Percentiles rank a stretch among this genome's conserved stretches.
phyloP scores from a whole-genome alignment of 2,113 vertebrate species.

The Leptodactylus fuscus region DNA sequence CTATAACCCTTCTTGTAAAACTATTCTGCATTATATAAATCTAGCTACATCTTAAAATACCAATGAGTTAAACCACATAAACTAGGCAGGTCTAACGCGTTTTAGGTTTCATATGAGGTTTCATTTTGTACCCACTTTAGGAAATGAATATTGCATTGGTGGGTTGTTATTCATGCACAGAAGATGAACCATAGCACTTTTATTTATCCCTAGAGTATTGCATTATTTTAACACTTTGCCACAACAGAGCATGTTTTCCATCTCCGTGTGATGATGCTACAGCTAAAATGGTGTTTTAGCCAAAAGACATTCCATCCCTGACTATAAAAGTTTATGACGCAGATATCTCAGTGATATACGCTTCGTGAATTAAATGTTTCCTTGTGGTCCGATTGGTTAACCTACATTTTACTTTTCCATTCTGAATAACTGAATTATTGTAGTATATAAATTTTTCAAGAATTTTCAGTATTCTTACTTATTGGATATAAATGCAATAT shows the following conservation, averaged over 20 bases:
- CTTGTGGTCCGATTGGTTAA: constrained; percentile 68
- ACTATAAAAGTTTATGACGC: constrained; percentile 82
- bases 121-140: constrained; percentile 77
- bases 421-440: neutral
- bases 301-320: constrained; percentile 77
- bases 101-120: constrained; percentile 77
- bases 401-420: neutral
- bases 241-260: constrained; percentile 82
- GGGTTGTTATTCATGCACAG: constrained; percentile 78
- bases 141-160: constrained; percentile 83
- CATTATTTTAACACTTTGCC: constrained; percentile 81
- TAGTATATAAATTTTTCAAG: neutral
- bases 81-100: constrained; percentile 76
- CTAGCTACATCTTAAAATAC: neutral
- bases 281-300: constrained; percentile 70
- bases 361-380: constrained; percentile 78
- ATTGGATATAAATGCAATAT: neutral
- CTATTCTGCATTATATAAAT: neutral
- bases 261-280: constrained; percentile 77
- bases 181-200: constrained; percentile 80
- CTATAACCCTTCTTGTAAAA: neutral
- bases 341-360: constrained; percentile 76
- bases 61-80: constrained; percentile 69
- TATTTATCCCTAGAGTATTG: constrained; percentile 77
- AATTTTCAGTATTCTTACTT: neutral